These are phyloP conservation scores for Melanchra persicariae DNA, from an alignment of 2,888 invertebrate species.

Conservation along the genomic window DNA sequence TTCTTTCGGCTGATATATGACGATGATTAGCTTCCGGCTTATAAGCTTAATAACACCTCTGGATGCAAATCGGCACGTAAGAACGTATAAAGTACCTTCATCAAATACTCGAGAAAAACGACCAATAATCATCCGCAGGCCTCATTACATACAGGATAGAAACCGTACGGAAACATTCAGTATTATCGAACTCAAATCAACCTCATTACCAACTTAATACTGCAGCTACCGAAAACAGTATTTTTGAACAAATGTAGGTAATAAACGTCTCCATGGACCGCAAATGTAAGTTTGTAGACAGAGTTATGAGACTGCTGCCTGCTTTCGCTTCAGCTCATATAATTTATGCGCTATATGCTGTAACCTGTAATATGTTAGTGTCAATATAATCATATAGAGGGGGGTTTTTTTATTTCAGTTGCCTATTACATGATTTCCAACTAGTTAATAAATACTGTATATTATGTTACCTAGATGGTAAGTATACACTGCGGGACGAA, in stretches of 20 bases:
- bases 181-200: slow-evolving; percentile 56
- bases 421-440: slow-evolving; percentile 6
- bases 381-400: slow-evolving; percentile 49
- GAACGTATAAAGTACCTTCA: not conserved
- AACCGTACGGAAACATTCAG: slow-evolving; percentile 68
- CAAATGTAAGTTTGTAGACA: slow-evolving; percentile 51
- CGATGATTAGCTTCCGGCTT: too few relatives aligned
- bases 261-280: slow-evolving; percentile 28
- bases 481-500: not conserved
- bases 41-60: not conserved
- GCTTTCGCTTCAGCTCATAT: slow-evolving; percentile 60
- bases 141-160: slow-evolving; percentile 68
- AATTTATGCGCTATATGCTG: slow-evolving; percentile 51
- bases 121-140: slow-evolving; percentile 34
- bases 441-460: too few relatives aligned
- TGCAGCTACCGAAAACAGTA: slow-evolving; percentile 30
- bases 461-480: not conserved
- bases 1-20: too few relatives aligned
- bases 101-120: slow-evolving; percentile 37
- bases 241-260: slow-evolving; percentile 18
- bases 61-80: slow-evolving; percentile 12
- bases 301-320: slow-evolving; percentile 38
- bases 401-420: slow-evolving; percentile 30
- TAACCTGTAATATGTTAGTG: slow-evolving; percentile 37
- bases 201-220: slow-evolving; percentile 31